Percentiles rank a stretch among this genome's conserved stretches.
Evolutionary conservation across 2,113 vertebrate species (phyloP).

Genomic region (Semnornis frantzii): DNA sequence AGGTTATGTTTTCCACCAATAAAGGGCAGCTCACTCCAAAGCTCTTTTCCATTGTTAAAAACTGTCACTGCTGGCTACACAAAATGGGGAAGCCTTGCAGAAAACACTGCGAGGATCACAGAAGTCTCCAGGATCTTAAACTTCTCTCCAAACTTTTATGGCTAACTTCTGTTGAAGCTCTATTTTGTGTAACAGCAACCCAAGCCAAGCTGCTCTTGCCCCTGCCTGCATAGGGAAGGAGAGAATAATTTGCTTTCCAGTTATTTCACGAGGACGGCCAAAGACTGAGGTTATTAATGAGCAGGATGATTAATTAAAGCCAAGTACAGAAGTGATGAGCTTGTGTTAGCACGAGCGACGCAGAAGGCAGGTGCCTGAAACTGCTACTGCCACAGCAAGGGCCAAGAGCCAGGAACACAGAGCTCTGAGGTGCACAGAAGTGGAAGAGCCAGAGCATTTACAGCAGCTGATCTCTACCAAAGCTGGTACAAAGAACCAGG

Average conservation of each 20-base stretch:
- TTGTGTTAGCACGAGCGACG: accelerated
- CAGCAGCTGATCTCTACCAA: background rate
- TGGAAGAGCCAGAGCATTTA: background rate
- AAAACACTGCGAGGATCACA: background rate
- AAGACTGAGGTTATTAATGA: background rate
- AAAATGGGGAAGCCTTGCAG: background rate
- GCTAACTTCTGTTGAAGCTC: background rate
- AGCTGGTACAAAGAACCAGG: background rate
- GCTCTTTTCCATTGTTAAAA: background rate
- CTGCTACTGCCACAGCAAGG: background rate
- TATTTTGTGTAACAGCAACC: accelerated
- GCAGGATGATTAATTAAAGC: background rate
- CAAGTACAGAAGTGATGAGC: background rate
- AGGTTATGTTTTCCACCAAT: background rate
- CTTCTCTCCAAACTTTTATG: background rate
- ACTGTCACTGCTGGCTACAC: background rate
- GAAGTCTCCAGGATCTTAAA: background rate
- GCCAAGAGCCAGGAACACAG: background rate
- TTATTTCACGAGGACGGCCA: background rate
- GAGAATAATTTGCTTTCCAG: background rate
- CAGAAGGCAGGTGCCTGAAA: background rate
- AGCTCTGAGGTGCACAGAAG: background rate
- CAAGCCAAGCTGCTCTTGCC: background rate
- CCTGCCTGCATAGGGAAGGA: background rate
- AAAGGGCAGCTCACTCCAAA: background rate